Conservation (phyloP, 2,113 vertebrate genomes). For the Aythya baeri region DNA sequence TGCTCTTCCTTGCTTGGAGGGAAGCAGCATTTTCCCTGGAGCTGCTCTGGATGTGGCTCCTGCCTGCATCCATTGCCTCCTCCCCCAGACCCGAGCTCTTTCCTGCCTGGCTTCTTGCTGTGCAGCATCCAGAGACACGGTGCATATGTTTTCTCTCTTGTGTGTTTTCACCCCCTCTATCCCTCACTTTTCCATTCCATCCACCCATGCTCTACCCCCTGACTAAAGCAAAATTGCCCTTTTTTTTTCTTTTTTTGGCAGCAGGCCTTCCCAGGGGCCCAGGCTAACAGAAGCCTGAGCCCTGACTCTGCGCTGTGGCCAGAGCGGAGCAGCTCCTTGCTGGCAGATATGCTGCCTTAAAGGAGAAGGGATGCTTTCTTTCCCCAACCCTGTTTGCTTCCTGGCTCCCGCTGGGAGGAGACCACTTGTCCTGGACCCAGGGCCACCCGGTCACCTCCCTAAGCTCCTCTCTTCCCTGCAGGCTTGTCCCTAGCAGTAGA, state of each 20-base stretch:
- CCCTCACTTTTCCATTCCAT: not conserved
- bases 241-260: constrained; percentile 1
- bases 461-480: not conserved
- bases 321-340: not conserved
- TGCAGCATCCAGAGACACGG: not conserved
- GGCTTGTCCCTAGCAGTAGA: not conserved
- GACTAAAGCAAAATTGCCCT: constrained; percentile 9
- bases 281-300: constrained; percentile 47
- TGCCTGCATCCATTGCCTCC: not conserved
- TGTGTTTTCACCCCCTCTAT: not conserved
- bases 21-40: not conserved
- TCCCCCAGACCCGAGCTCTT: not conserved
- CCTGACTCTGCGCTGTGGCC: constrained; percentile 7
- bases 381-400: not conserved
- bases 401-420: not conserved
- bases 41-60: not conserved
- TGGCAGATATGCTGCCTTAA: constrained; percentile 49
- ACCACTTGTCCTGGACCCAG: not conserved
- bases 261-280: constrained; percentile 29
- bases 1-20: not conserved
- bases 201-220: not conserved
- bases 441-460: not conserved
- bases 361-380: constrained; percentile 28
- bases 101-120: not conserved
- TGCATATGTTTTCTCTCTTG: fast-evolving